Percentiles rank a stretch among this genome's conserved stretches.
Conservation (phyloP, 2,888 invertebrate genomes). For the Metalampra italica region DNA sequence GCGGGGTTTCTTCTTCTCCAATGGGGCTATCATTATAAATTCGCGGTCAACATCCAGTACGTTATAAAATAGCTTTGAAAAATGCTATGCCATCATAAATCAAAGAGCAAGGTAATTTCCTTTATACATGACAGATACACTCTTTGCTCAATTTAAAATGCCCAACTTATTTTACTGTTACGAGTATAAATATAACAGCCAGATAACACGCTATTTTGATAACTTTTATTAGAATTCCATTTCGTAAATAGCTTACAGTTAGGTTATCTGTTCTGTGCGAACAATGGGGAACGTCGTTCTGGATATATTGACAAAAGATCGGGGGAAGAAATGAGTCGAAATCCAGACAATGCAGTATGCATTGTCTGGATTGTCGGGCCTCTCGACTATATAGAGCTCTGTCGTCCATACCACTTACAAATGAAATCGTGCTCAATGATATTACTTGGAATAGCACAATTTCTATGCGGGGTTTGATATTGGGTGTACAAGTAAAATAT, state of each 20-base stretch:
- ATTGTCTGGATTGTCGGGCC: too few relatives aligned
- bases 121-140: neutral
- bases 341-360: conserved; percentile 33
- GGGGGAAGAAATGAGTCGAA: conserved; percentile 34
- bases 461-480: too few relatives aligned
- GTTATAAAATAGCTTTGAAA: neutral
- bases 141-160: neutral
- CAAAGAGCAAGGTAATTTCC: neutral
- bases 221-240: conserved; percentile 21
- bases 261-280: conserved; percentile 33
- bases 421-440: neutral
- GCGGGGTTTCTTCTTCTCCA: too few relatives aligned
- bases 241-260: conserved; percentile 31
- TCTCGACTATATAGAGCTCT: neutral
- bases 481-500: too few relatives aligned
- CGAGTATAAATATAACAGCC: neutral
- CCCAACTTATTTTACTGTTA: neutral
- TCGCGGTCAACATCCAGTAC: too few relatives aligned
- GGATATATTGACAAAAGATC: conserved; percentile 45
- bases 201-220: conserved; percentile 5
- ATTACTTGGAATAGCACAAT: neutral
- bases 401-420: neutral
- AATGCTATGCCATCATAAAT: neutral
- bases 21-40: too few relatives aligned
- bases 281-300: conserved; percentile 39